Evolutionary conservation across 37 sponge, comb jelly and placozoan species (phyloP).

Genomic region (Tethya wilhelma): DNA sequence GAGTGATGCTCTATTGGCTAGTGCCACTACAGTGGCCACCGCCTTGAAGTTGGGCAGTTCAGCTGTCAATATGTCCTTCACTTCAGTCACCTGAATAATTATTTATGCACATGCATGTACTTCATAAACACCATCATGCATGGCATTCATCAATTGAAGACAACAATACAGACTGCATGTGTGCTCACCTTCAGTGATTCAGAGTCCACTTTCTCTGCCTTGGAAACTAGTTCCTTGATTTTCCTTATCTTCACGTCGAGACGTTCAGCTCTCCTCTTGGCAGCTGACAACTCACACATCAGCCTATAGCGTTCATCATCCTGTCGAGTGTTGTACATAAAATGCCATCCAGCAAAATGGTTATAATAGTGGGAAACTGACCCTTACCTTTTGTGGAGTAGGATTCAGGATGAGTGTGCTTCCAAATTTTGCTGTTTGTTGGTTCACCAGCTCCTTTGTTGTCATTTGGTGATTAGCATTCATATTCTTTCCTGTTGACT

Average conservation of each 20-base stretch:
- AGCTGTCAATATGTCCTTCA: not conserved
- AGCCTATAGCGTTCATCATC: slow-evolving; percentile 11
- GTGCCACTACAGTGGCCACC: not conserved
- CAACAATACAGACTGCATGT: no score
- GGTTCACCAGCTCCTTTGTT: slow-evolving; percentile 1
- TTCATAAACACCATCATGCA: not conserved
- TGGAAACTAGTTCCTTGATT: not conserved
- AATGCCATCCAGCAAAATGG: not conserved
- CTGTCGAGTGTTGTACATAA: not conserved
- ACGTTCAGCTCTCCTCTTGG: slow-evolving; percentile 9
- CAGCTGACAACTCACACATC: slow-evolving; percentile 16
- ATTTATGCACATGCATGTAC: not conserved
- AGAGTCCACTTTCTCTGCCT: not conserved
- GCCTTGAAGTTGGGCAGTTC: slow-evolving; percentile 1
- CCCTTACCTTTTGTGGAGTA: not conserved
- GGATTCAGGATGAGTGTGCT: slow-evolving; percentile 1
- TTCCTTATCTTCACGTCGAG: not conserved
- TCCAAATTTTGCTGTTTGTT: not conserved
- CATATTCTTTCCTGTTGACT: not conserved
- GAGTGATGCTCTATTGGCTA: not conserved
- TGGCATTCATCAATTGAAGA: not conserved
- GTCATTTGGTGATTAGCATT: not conserved
- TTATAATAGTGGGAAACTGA: not conserved
- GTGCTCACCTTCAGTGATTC: not conserved
- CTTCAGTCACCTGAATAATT: not conserved